phyloP scores from a whole-genome alignment of 1,140 invertebrate species.

The Pissodes strobi region DNA sequence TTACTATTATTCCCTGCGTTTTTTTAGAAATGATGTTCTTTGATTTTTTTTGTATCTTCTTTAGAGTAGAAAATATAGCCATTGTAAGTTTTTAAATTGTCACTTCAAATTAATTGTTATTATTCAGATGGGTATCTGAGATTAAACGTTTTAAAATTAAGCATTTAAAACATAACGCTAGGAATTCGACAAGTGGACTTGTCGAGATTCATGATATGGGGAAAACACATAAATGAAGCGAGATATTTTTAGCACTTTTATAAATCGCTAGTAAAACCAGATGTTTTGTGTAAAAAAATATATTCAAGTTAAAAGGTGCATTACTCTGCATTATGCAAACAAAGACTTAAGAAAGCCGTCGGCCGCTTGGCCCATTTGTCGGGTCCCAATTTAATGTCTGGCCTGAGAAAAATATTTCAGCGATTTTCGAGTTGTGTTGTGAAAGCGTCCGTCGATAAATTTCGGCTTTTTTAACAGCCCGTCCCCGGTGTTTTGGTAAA shows the following conservation, averaged over 20 bases:
- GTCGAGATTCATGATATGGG: neutral
- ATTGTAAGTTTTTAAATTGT: no score
- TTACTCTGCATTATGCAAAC: slow-evolving; percentile 24
- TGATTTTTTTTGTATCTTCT: no score
- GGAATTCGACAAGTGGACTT: no score
- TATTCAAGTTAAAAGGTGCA: slow-evolving; percentile 14
- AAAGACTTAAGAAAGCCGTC: slow-evolving; percentile 23
- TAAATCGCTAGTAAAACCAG: slow-evolving; percentile 12
- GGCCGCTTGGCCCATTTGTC: slow-evolving; percentile 28
- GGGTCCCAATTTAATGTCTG: slow-evolving; percentile 25
- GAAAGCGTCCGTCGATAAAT: slow-evolving; percentile 28
- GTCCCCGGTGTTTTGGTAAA: slow-evolving; percentile 30
- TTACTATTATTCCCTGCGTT: no score
- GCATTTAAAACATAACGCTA: no score
- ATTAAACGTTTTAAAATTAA: no score
- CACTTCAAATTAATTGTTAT: no score
- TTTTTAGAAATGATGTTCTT: no score
- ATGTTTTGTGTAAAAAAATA: slow-evolving; percentile 25
- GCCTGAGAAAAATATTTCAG: slow-evolving; percentile 30
- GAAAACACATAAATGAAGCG: slow-evolving; percentile 1
- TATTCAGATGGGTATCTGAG: no score
- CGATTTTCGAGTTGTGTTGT: slow-evolving; percentile 31
- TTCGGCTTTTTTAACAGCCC: slow-evolving; percentile 28
- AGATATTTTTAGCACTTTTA: slow-evolving; percentile 5
- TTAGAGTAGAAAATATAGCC: no score